A percentile compares a stretch with the other conserved stretches of the same genome.
These are phyloP conservation scores for Trichopoda pennipes DNA, from an alignment of 2,888 invertebrate species.

Conservation along the genomic window DNA sequence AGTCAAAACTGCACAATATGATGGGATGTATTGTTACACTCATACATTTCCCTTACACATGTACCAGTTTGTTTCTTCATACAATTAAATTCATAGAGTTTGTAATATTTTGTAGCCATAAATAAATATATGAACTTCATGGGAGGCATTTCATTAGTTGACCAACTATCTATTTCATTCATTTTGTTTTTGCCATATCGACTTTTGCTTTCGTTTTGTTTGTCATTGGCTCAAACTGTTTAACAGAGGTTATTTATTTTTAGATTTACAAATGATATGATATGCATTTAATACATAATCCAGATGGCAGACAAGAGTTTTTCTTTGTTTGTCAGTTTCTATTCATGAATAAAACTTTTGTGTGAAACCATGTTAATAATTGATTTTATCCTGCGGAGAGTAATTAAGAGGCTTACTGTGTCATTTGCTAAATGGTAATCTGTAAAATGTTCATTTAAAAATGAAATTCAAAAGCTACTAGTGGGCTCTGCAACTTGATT, in stretches of 20 bases:
- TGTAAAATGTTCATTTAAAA: background rate
- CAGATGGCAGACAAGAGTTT: background rate
- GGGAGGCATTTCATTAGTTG: constrained; percentile 58
- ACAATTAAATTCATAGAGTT: background rate
- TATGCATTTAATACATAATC: background rate
- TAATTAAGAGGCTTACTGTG: background rate
- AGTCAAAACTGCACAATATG: constrained; percentile 33
- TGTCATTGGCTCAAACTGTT: constrained; percentile 22
- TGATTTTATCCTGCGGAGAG: background rate
- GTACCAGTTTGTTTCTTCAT: background rate
- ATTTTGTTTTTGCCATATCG: constrained; percentile 1
- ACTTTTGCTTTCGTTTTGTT: constrained; percentile 3
- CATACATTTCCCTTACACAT: background rate
- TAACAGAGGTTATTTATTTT: constrained; percentile 43
- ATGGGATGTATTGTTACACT: constrained; percentile 3
- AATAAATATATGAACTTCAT: constrained; percentile 50
- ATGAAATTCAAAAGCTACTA: background rate
- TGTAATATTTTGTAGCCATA: constrained; percentile 17
- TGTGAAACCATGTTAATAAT: constrained; percentile 17
- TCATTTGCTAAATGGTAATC: background rate
- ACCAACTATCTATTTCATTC: constrained; percentile 19
- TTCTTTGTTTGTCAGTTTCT: background rate
- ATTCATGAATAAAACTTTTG: background rate
- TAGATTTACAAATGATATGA: constrained; percentile 5
- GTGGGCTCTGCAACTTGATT: background rate